Evolutionary conservation across 2,888 invertebrate genomes (phyloP).

Genomic region (Unio pictorum): DNA sequence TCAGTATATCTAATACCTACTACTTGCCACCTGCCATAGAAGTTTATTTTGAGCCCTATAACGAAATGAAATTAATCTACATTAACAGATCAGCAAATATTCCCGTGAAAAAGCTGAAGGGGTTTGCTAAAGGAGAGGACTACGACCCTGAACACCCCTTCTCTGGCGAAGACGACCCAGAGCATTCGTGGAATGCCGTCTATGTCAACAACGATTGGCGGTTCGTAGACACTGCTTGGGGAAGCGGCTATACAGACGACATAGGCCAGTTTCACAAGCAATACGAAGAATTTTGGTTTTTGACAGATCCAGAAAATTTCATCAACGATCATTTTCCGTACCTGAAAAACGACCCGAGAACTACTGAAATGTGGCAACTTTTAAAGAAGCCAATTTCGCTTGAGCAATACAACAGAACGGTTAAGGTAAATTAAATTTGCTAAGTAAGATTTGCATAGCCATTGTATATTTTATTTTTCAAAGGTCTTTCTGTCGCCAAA

Average conservation of each 20-base stretch:
- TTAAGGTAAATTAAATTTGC: conserved; percentile 4
- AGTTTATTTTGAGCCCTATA: too few relatives aligned
- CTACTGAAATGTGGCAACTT: conserved; percentile 38
- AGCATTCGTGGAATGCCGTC: conserved; percentile 46
- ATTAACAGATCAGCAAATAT: conserved; percentile 22
- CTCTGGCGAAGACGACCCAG: conserved; percentile 26
- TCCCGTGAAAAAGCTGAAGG: conserved; percentile 34
- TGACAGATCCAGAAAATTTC: conserved; percentile 43
- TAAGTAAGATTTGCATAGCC: too few relatives aligned
- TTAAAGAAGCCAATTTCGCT: conserved; percentile 31
- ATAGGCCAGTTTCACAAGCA: conserved; percentile 25
- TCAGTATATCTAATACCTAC: too few relatives aligned
- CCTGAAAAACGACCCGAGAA: conserved; percentile 31
- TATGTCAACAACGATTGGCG: conserved; percentile 36
- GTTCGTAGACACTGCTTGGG: conserved; percentile 46
- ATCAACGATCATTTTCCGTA: conserved; percentile 42
- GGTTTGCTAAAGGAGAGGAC: conserved; percentile 35
- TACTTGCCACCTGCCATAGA: too few relatives aligned
- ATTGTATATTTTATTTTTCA: too few relatives aligned
- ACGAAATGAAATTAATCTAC: too few relatives aligned
- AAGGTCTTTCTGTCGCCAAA: too few relatives aligned
- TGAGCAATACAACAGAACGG: conserved; percentile 33
- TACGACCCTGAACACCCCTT: conserved; percentile 34
- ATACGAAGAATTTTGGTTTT: conserved; percentile 41
- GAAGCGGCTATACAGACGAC: conserved; percentile 34